Evolutionary conservation across 2,888 invertebrate genomes (phyloP), one percentile per base, ranked within the genome.

Genomic region (Phalera bucephala): DNA sequence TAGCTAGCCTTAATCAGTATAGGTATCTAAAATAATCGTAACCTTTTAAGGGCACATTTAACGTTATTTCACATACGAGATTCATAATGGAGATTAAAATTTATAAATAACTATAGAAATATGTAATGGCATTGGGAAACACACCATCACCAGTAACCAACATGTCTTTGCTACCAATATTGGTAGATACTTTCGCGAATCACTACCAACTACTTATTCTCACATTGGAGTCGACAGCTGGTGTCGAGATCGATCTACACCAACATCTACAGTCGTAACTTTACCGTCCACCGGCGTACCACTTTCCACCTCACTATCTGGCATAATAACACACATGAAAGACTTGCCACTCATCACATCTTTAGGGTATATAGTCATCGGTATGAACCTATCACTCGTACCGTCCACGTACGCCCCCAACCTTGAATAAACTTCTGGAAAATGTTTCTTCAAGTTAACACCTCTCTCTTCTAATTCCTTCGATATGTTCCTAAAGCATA

Each of bases 261-360:
- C 91, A 39, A 93, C 91, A 52, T 93, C 93, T 51, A 93, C 91
- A 8, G 92, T 93, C 40, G 86, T 84, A 28, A 92, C 91, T 44
- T 90, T 87, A 14, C 91, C 91, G 40, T 92, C 92, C 41, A 92
- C 91, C 0, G 91, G 91, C 13, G 93, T 91, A 25, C 91, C 79
- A 52, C 92, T 79, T 54, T 92, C 91, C 33, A 93, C 85, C 52
- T 94, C 94, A 35, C 93, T 92, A 60, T 96, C 96, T 11, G 97
- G 95, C 95, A 97, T 96, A 45, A 97, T 96, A 51, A 97, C 94
- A 80, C 97, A 97, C 92, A 96, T 95, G 73, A 97, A 97, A 42
- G 94, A 94, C 72, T 93, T 93, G 1, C 97, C 97, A 20, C 94
- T 95, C 21, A 91, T 91, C 45, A 92, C 92, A 72, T 97, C 96